Evolutionary conservation across 1,140 invertebrate species (phyloP).

Genomic region (Neodiprion pinetum): DNA sequence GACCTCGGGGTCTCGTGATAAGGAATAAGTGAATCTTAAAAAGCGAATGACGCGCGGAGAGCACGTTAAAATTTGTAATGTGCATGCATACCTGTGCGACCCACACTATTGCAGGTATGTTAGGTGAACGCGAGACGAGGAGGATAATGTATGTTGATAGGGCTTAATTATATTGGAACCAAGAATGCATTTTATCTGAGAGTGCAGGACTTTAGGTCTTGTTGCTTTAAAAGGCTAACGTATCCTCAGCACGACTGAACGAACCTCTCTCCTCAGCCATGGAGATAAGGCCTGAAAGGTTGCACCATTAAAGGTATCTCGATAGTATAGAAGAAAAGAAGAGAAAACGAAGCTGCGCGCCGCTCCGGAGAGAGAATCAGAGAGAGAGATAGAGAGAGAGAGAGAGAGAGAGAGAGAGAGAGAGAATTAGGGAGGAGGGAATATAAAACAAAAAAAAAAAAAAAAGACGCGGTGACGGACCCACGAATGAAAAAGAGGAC

Average conservation of each 20-base stretch:
- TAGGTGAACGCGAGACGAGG: neutral
- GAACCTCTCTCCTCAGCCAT: constrained; percentile 35
- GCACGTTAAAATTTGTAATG: neutral
- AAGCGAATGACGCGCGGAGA: neutral
- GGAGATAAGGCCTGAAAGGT: constrained; percentile 56
- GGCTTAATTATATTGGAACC: constrained; percentile 52
- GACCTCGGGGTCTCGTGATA: neutral
- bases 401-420: too few relatives aligned
- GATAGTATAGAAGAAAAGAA: constrained; percentile 32
- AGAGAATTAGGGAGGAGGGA: too few relatives aligned
- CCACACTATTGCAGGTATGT: neutral
- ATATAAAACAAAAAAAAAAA: too few relatives aligned
- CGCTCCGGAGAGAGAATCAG: too few relatives aligned
- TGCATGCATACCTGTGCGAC: neutral
- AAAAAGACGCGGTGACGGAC: too few relatives aligned
- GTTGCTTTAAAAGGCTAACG: neutral
- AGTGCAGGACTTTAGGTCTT: constrained; percentile 31
- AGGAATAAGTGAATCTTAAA: neutral
- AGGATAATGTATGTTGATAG: constrained; percentile 42
- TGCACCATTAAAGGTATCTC: constrained; percentile 57
- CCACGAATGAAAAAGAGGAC: too few relatives aligned
- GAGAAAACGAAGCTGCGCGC: neutral
- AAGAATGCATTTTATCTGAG: constrained; percentile 49
- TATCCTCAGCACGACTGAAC: constrained; percentile 33
- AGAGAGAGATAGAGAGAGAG: too few relatives aligned